Conservation (phyloP, 2,888 invertebrate genomes). For the Meliscaeva auricollis region DNA sequence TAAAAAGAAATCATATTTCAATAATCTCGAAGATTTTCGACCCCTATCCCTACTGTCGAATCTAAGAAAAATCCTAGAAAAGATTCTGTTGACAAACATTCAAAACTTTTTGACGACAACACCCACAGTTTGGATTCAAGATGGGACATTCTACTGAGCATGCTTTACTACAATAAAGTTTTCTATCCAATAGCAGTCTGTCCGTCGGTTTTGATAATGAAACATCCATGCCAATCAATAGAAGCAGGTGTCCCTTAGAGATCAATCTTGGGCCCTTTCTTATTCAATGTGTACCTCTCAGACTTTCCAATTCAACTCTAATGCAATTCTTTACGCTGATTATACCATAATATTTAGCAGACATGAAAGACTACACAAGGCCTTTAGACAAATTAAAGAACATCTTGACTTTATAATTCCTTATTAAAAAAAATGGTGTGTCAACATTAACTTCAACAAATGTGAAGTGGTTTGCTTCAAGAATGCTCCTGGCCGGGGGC, state of each 20-base stretch:
- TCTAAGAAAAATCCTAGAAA: constrained; percentile 7
- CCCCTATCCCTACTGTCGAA: constrained; percentile 10
- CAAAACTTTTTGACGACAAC: no score
- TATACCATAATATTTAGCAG: not conserved
- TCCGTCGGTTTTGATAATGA: constrained; percentile 1
- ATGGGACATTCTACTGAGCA: constrained; percentile 10
- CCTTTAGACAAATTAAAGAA: not conserved
- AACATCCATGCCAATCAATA: not conserved
- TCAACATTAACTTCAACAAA: not conserved
- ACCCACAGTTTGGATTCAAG: constrained; percentile 24
- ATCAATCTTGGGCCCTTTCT: not conserved
- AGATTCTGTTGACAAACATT: not conserved
- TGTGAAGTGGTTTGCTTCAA: not conserved
- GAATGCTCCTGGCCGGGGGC: not conserved
- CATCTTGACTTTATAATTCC: not conserved
- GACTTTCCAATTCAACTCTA: not conserved
- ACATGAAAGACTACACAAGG: not conserved
- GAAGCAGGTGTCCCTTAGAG: not conserved
- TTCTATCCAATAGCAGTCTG: not conserved
- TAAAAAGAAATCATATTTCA: not conserved
- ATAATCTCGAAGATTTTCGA: not conserved
- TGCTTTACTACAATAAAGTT: not conserved
- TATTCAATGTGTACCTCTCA: not conserved
- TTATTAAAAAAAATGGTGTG: not conserved
- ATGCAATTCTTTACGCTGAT: not conserved